Evolutionary conservation across 2,797 vertebrate species (phyloP).

Genomic region (Octomys mimax): DNA sequence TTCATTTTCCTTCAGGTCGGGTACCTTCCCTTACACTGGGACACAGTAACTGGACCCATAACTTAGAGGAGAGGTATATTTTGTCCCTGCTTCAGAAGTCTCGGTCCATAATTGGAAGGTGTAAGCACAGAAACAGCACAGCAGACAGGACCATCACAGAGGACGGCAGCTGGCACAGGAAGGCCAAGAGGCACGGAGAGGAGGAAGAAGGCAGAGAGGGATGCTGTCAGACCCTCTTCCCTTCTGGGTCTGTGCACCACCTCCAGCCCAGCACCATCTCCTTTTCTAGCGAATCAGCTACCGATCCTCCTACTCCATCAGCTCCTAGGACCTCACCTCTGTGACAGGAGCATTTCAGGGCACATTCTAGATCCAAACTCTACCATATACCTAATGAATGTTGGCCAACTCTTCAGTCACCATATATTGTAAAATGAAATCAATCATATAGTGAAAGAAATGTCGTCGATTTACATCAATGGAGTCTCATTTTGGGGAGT

Average conservation of each 20-base stretch:
- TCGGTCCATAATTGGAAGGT: neutral
- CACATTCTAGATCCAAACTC: neutral
- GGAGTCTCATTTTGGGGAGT: neutral
- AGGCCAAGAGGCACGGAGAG: neutral
- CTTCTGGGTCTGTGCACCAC: neutral
- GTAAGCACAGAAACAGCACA: neutral
- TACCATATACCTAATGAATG: neutral
- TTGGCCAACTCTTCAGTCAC: neutral
- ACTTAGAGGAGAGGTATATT: neutral
- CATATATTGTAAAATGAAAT: neutral
- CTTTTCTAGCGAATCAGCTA: neutral
- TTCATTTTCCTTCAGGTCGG: conserved; percentile 21
- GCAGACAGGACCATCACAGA: neutral
- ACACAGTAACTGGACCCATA: neutral
- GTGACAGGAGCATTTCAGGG: neutral
- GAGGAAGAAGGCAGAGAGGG: neutral
- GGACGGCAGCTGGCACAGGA: neutral
- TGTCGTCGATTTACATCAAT: neutral
- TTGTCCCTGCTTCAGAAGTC: neutral
- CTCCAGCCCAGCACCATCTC: neutral
- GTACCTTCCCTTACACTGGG: neutral
- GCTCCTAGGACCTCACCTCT: neutral
- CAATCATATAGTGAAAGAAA: neutral
- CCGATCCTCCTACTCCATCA: neutral
- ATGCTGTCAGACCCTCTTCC: neutral